phyloP scores from a whole-genome alignment of 2,888 invertebrate genomes.

The Lamellibrachia columna region DNA sequence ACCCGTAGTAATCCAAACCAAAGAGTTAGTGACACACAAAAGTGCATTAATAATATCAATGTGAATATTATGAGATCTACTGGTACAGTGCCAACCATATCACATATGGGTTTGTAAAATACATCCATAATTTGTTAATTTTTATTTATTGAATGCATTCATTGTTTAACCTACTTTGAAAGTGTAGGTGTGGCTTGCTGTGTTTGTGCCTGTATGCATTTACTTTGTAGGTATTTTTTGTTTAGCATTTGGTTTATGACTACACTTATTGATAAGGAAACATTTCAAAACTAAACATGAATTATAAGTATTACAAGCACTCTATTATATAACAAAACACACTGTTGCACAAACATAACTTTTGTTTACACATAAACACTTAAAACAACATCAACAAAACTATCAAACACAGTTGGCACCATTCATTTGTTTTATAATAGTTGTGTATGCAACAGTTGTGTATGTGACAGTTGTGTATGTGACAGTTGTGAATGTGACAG shows the following conservation, averaged over 20 bases:
- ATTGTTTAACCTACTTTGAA: background rate
- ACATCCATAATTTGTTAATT: background rate
- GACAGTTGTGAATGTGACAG: background rate
- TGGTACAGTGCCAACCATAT: background rate
- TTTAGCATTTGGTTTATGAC: background rate
- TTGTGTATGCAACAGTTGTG: background rate
- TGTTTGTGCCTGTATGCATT: background rate
- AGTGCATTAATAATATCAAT: background rate
- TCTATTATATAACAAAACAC: background rate
- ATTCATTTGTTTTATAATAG: background rate
- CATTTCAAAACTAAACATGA: background rate
- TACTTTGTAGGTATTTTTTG: background rate
- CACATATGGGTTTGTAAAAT: background rate
- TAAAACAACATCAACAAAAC: slow-evolving; percentile 6
- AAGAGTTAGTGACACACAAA: background rate
- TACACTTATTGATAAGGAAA: background rate
- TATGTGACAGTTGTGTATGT: background rate
- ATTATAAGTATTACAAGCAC: background rate
- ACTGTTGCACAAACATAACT: background rate
- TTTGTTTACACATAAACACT: background rate
- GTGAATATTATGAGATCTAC: background rate
- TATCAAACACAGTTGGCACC: background rate
- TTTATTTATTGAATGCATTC: background rate
- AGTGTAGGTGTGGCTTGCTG: background rate
- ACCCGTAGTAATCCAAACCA: background rate